Evolutionary conservation across 2,797 vertebrate species (phyloP).

Genomic region (Pogoniulus pusillus): DNA sequence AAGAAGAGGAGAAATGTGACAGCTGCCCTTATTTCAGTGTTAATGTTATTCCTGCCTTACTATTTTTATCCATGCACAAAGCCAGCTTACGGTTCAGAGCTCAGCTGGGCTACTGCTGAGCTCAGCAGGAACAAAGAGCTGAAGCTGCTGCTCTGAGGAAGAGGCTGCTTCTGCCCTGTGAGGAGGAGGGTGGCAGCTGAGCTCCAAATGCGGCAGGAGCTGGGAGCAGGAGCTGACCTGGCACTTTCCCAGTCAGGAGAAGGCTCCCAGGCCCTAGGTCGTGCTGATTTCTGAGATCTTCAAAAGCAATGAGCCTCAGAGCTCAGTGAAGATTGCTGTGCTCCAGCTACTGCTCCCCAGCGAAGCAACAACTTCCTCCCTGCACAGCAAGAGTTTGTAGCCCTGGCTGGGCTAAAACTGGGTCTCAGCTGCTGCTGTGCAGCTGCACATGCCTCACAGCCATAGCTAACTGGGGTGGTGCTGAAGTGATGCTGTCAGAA

Average conservation of each 20-base stretch:
- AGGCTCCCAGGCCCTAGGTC: neutral
- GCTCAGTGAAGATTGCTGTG: neutral
- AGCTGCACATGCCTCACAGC: neutral
- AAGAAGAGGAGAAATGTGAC: neutral
- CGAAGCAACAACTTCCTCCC: neutral
- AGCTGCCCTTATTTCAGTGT: neutral
- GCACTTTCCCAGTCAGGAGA: neutral
- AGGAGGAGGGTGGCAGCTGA: neutral
- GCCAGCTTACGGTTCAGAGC: neutral
- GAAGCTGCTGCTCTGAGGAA: neutral
- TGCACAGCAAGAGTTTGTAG: neutral
- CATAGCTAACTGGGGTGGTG: neutral
- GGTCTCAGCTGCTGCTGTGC: neutral
- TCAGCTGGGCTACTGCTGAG: constrained; percentile 44
- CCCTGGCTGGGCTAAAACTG: neutral
- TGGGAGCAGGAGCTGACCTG: neutral
- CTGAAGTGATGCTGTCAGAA: neutral
- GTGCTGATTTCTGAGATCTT: neutral
- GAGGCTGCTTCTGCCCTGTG: neutral
- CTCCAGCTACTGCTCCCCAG: neutral
- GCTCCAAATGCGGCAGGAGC: neutral
- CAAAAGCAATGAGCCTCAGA: neutral
- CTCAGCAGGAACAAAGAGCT: constrained; percentile 4
- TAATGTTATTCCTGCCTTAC: neutral
- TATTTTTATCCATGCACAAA: constrained; percentile 40